Conservation (phyloP, 2,888 invertebrate species). For the Drosophila anomalata region DNA sequence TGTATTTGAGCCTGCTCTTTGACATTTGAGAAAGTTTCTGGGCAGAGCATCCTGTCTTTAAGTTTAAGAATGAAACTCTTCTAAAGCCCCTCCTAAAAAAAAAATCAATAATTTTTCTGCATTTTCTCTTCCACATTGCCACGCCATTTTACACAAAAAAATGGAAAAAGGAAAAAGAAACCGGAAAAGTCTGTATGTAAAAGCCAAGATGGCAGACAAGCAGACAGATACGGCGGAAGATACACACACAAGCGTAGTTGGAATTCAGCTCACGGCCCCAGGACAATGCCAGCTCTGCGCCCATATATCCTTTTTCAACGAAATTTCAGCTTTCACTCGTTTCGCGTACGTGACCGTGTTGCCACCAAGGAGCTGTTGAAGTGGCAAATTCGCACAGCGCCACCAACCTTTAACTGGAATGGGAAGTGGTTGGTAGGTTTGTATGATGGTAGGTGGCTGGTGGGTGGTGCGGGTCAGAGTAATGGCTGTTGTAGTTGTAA, state of each 20-base stretch:
- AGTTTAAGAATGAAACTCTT: constrained; percentile 6
- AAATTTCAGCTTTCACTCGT: constrained; percentile 74
- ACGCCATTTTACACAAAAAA: constrained; percentile 60
- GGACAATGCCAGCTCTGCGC: constrained; percentile 73
- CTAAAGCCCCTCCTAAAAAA: constrained; percentile 8
- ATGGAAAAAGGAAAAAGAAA: constrained; percentile 11
- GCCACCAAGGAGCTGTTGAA: constrained; percentile 83
- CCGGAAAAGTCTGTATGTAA: constrained; percentile 36
- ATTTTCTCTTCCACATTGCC: constrained; percentile 54
- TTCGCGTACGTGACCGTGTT: constrained; percentile 72
- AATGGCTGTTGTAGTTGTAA: constrained; percentile 77
- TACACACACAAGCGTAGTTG: constrained; percentile 42
- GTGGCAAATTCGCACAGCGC: constrained; percentile 80
- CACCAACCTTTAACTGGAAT: constrained; percentile 21
- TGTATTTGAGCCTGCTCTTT: constrained; percentile 41
- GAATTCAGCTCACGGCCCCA: constrained; percentile 66
- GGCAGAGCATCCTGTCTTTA: constrained; percentile 40
- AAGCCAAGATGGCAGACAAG: constrained; percentile 64
- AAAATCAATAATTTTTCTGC: constrained; percentile 65
- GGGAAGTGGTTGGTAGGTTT: not conserved
- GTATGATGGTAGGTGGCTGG: not conserved
- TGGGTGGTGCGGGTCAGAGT: constrained; percentile 1
- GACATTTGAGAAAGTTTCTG: constrained; percentile 60
- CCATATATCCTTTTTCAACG: constrained; percentile 77
- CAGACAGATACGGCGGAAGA: constrained; percentile 28